Evolutionary conservation across 2,888 invertebrate species (phyloP), one percentile per base, ranked within the genome.

Genomic region (Dryococelus australis): DNA sequence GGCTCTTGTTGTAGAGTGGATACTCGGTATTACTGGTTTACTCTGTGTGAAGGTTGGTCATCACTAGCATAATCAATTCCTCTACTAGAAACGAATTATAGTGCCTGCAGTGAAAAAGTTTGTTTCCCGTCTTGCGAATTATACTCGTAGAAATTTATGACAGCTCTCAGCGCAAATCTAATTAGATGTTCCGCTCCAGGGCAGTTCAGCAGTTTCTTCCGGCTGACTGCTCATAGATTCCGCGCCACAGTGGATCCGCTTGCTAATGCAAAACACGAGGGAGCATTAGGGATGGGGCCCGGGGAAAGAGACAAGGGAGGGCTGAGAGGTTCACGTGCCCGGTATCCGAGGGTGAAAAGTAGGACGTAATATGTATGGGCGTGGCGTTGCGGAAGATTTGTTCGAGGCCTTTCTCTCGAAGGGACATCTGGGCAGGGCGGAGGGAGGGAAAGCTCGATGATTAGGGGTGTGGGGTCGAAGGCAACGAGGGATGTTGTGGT

Each of bases 311-410:
- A 65, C 10, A 65, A 24, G 10, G 65, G 24, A 16, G n/a, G 65
- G 65, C 24, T 65, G 10, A 47, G 47, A 10, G 16, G 2, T 47
- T 47, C 47, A 47, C 47, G 47, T 47, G 6, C 65, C 65, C 10
- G n/a, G 65, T 8, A 24, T 20, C 13, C 13, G 65, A 65, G 65
- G 65, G 6, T n/a, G 65, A 65, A 65, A 65, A 65, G 65, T 65
- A 65, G 65, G 65, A 0, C 65, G 65, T 65, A 65, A 65, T 65
- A 65, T 65, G 65, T 65, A 65, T 65, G 65, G 65, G 65, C 65
- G 65, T 65, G 65, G 65, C 65, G 65, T 65, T 65, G 65, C 65
- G 65, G 65, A 65, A 65, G 65, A 65, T 10, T 65, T 65, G 65
- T 65, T 65, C 65, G 65, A 65, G 65, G 20, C 65, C 16, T 65